phyloP scores from a whole-genome alignment of 2,113 vertebrate genomes.

The Sylvilagus bachmani region DNA sequence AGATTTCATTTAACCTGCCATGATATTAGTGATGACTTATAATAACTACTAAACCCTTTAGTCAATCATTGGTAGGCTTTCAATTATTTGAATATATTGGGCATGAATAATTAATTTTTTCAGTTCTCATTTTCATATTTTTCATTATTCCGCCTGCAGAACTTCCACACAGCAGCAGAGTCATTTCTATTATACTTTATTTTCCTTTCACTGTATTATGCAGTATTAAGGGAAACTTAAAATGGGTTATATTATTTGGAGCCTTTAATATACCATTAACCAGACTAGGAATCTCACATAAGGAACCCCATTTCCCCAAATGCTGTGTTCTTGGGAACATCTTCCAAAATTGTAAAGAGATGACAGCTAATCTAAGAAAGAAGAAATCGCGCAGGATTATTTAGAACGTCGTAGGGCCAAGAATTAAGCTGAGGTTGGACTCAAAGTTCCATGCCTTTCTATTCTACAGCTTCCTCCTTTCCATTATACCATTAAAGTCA shows the following conservation, averaged over 20 bases:
- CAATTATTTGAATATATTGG: conserved; percentile 77
- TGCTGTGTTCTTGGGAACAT: not conserved
- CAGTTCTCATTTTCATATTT: conserved; percentile 75
- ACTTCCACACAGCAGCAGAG: not conserved
- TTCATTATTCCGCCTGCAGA: conserved; percentile 62
- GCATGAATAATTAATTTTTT: conserved; percentile 75
- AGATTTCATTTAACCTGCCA: conserved; percentile 61
- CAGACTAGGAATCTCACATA: not conserved
- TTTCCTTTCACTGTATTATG: not conserved
- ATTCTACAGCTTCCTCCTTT: conserved; percentile 12
- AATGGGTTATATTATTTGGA: not conserved
- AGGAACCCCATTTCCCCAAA: not conserved
- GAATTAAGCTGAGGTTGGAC: not conserved
- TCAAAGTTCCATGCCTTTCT: not conserved
- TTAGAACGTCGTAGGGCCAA: not conserved
- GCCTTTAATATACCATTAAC: not conserved
- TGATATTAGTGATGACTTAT: conserved; percentile 65
- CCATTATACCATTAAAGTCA: conserved; percentile 70
- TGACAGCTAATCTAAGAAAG: not conserved
- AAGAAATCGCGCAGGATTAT: not conserved
- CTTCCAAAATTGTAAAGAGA: not conserved
- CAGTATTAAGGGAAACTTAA: not conserved
- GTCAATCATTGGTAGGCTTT: conserved; percentile 69
- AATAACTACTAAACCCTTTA: conserved; percentile 67
- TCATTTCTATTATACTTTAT: not conserved